These are phyloP conservation scores for Labeo calbasu DNA, from an alignment of 2,797 vertebrate genomes.

Conservation along the genomic window DNA sequence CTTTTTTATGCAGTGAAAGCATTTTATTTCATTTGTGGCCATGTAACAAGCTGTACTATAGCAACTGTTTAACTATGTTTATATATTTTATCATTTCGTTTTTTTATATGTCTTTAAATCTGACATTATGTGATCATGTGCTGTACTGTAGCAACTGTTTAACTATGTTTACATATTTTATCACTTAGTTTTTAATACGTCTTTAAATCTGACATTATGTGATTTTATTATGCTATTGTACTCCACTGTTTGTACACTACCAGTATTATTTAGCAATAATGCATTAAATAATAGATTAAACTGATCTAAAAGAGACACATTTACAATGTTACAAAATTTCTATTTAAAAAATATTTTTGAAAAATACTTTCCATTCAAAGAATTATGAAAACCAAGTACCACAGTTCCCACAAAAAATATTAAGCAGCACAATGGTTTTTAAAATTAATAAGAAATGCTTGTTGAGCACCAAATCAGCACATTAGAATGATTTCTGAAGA, in stretches of 20 bases:
- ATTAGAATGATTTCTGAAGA: neutral
- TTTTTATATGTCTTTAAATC: no score
- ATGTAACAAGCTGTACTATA: neutral
- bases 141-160: neutral
- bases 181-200: neutral
- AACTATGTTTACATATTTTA: neutral
- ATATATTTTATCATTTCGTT: no score
- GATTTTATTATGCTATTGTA: neutral
- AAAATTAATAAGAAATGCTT: neutral
- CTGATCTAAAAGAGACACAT: neutral
- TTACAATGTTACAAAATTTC: neutral
- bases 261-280: neutral
- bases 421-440: neutral
- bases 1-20: neutral
- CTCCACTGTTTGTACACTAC: neutral
- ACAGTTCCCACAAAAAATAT: neutral
- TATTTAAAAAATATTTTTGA: neutral
- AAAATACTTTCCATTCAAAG: no score
- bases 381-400: no score
- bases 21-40: neutral
- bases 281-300: neutral
- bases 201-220: neutral
- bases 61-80: no score
- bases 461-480: neutral
- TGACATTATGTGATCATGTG: no score